Conservation (phyloP, 2,888 invertebrate genomes). For the Lasioglossum vierecki region DNA sequence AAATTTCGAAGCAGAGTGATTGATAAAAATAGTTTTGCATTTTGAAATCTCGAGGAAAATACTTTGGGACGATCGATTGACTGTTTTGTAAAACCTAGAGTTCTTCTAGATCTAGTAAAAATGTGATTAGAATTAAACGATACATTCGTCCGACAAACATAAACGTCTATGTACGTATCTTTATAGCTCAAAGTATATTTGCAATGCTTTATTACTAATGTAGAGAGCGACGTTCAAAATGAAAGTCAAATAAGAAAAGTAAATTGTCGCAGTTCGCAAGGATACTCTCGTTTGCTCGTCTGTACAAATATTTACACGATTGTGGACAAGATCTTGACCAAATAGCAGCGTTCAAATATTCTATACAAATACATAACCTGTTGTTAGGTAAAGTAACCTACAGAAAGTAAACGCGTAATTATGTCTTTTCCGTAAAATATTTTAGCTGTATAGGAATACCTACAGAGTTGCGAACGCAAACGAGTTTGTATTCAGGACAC, state of each 20-base stretch:
- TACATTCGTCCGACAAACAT: no score
- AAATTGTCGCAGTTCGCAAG: background rate
- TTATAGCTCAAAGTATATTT: no score
- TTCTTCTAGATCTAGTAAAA: background rate
- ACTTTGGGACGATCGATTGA: no score
- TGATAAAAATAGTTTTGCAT: background rate
- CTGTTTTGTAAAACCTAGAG: no score
- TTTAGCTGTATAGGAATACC: background rate
- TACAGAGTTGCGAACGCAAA: background rate
- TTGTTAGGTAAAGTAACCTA: background rate
- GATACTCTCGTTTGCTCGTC: background rate
- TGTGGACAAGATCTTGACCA: background rate
- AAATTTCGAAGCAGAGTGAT: background rate
- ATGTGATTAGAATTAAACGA: background rate
- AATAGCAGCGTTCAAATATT: background rate
- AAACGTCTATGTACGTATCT: no score
- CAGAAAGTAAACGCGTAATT: background rate
- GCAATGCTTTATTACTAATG: no score
- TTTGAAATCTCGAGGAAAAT: background rate
- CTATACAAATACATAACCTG: background rate
- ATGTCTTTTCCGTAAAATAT: background rate
- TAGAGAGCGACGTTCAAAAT: background rate
- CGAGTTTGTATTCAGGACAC: background rate
- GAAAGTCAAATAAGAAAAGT: background rate
- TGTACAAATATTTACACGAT: conserved; percentile 10